phyloP scores from a whole-genome alignment of 2,113 vertebrate genomes.

The Petrocephalus zakoni region DNA sequence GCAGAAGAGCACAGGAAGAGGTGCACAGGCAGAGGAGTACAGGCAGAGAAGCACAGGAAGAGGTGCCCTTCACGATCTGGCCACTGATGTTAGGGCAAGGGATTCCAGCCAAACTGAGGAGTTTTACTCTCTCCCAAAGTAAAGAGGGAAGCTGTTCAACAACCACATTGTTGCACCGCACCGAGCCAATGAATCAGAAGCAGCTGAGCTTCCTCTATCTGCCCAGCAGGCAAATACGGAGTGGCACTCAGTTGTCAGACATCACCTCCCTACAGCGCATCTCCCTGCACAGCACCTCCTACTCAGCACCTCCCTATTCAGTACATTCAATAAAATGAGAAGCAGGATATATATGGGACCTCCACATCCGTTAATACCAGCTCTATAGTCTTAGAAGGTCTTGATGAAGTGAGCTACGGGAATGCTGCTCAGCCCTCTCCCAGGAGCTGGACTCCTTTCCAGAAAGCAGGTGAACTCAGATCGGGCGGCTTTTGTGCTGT shows the following conservation, averaged over 20 bases:
- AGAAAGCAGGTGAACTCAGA: background rate
- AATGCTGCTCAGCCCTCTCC: background rate
- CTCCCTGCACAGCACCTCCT: too few relatives aligned
- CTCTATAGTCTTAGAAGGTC: background rate
- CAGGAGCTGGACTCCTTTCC: background rate
- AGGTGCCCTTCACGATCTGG: slow-evolving; percentile 75
- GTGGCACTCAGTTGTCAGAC: too few relatives aligned
- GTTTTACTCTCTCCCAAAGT: slow-evolving; percentile 74
- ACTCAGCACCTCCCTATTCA: background rate
- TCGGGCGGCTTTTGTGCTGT: background rate
- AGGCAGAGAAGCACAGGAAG: slow-evolving; percentile 57
- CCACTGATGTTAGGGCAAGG: slow-evolving; percentile 79
- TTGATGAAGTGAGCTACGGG: background rate
- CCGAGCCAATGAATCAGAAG: too few relatives aligned
- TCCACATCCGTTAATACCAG: too few relatives aligned
- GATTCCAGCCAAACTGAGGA: slow-evolving; percentile 71
- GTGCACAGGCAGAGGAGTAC: slow-evolving; percentile 71
- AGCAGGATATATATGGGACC: too few relatives aligned
- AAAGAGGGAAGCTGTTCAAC: background rate
- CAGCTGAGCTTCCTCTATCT: too few relatives aligned
- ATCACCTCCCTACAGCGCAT: background rate
- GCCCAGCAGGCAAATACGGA: too few relatives aligned
- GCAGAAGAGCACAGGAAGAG: slow-evolving; percentile 40
- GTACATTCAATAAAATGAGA: background rate
- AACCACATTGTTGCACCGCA: background rate